A percentile compares a stretch with the other conserved stretches of the same genome.
Conservation (phyloP, 2,888 invertebrate species). For the Drosophila merina region DNA sequence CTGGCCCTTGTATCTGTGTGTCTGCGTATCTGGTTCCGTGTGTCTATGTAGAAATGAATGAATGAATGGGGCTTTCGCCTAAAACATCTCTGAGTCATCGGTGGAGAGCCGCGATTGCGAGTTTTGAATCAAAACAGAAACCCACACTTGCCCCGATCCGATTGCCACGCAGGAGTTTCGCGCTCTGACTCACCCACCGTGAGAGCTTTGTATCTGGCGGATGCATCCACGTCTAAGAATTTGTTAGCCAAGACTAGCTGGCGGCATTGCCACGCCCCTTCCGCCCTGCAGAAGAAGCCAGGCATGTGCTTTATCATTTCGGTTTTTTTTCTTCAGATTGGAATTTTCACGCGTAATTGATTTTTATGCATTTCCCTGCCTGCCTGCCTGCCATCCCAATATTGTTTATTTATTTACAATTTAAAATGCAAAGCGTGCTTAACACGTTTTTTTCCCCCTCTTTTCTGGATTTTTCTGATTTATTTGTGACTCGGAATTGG, state of each 20-base stretch:
- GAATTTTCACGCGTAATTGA: slow-evolving; percentile 77
- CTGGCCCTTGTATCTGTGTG: slow-evolving; percentile 1
- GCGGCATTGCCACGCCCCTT: slow-evolving; percentile 18
- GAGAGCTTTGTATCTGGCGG: slow-evolving; percentile 40
- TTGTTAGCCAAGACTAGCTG: not conserved
- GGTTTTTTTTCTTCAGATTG: slow-evolving; percentile 41
- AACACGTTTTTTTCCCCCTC: slow-evolving; percentile 48
- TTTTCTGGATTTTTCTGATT: slow-evolving; percentile 40
- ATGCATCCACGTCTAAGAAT: slow-evolving; percentile 31
- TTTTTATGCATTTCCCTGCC: slow-evolving; percentile 61
- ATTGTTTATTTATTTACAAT: slow-evolving; percentile 41
- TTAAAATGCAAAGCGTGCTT: slow-evolving; percentile 59
- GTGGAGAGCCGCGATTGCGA: slow-evolving; percentile 26
- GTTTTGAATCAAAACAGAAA: slow-evolving; percentile 29
- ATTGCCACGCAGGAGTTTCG: slow-evolving; percentile 50
- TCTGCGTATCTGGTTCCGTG: slow-evolving; percentile 6
- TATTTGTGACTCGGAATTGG: slow-evolving; percentile 48
- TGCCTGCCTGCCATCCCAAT: not conserved
- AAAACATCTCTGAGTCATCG: slow-evolving; percentile 50
- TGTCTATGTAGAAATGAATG: slow-evolving; percentile 39
- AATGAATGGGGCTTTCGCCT: slow-evolving; percentile 65
- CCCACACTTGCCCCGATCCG: slow-evolving; percentile 34
- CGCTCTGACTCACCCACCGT: slow-evolving; percentile 52
- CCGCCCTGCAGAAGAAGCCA: slow-evolving; percentile 8
- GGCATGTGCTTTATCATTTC: slow-evolving; percentile 46